Evolutionary conservation across 2,888 invertebrate genomes (phyloP).

Genomic region (Tetanocera ferruginea): DNA sequence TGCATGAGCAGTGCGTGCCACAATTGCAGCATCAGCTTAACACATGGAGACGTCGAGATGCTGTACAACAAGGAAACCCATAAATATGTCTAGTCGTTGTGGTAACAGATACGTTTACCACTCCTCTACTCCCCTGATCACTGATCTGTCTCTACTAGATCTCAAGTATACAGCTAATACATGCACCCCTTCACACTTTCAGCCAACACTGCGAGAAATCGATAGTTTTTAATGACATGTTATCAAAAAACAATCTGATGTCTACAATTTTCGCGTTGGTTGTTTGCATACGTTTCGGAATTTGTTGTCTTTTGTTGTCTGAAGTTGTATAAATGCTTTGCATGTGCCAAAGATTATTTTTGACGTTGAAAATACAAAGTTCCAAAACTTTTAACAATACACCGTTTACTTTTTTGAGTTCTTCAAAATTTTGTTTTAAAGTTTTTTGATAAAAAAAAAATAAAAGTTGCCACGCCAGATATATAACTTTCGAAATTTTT

Average conservation of each 20-base stretch:
- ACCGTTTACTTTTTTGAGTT: background rate
- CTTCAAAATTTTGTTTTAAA: too few species aligned
- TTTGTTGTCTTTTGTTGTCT: conserved; percentile 16
- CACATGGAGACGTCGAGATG: background rate
- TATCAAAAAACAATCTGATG: conserved; percentile 59
- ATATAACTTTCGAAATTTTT: too few species aligned
- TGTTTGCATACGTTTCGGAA: background rate
- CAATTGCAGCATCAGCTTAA: background rate
- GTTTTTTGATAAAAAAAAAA: too few species aligned
- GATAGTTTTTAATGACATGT: conserved; percentile 61
- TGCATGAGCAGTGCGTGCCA: background rate
- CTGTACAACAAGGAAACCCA: conserved; percentile 50
- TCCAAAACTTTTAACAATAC: too few species aligned
- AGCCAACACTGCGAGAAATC: conserved; percentile 55
- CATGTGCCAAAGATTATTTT: too few species aligned
- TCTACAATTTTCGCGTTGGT: conserved; percentile 54
- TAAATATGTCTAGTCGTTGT: conserved; percentile 51
- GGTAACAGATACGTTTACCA: background rate
- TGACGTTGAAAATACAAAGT: too few species aligned
- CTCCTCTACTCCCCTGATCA: background rate
- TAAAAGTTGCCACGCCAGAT: too few species aligned
- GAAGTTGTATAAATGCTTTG: conserved; percentile 12
- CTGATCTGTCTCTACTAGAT: background rate
- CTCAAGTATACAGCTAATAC: background rate
- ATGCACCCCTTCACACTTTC: background rate